A percentile compares a stretch with the other conserved stretches of the same genome.
These are phyloP conservation scores for Mormyrus iriodes DNA, from an alignment of 2,113 vertebrate species.

Conservation along the genomic window DNA sequence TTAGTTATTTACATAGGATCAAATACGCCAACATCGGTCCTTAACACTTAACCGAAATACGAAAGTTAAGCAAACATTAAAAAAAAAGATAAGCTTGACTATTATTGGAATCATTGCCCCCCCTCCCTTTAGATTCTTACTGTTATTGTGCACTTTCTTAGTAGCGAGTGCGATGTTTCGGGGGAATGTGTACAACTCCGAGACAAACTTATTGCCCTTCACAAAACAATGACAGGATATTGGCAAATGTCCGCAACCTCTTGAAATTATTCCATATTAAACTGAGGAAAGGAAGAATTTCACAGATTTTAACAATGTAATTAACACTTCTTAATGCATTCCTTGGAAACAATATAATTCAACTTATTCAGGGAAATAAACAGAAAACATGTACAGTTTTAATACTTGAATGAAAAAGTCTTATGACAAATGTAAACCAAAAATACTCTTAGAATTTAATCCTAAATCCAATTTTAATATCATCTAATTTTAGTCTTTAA, in stretches of 20 bases:
- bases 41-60: background rate
- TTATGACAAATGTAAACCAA: background rate
- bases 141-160: background rate
- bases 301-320: background rate
- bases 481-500: background rate
- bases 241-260: too few species aligned
- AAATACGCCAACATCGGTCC: conserved; percentile 54
- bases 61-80: background rate
- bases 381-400: background rate
- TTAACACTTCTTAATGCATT: background rate
- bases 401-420: background rate
- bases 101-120: background rate
- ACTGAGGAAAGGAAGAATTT: background rate
- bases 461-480: background rate
- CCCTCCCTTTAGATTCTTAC: background rate
- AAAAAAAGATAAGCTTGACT: background rate
- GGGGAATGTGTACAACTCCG: background rate
- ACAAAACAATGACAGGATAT: background rate
- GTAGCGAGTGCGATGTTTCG: background rate
- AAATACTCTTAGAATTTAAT: background rate
- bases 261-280: background rate
- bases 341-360: background rate
- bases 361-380: background rate
- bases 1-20: conserved; percentile 82
- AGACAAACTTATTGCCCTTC: background rate